Evolutionary conservation across 1,140 invertebrate genomes (phyloP).

Genomic region (Maniola jurtina): DNA sequence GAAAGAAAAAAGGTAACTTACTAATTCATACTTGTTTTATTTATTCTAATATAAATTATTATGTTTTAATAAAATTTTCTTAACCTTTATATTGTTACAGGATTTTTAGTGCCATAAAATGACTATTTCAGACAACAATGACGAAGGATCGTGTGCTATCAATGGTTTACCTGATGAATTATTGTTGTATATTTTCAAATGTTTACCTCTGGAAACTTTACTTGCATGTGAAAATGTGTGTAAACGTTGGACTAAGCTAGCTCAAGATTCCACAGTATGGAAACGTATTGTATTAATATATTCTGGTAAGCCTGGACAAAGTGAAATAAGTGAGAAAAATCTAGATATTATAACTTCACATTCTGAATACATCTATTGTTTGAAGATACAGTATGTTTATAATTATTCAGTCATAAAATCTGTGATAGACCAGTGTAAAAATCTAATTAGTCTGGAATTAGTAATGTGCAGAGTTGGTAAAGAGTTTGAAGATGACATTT

Average conservation of each 20-base stretch:
- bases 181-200: slow-evolving; percentile 63
- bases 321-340: slow-evolving; percentile 57
- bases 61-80: too few species aligned
- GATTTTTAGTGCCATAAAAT: slow-evolving; percentile 35
- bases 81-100: not conserved
- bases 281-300: slow-evolving; percentile 54
- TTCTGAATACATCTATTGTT: slow-evolving; percentile 44
- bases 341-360: slow-evolving; percentile 56
- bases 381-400: slow-evolving; percentile 70
- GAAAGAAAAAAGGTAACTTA: too few species aligned
- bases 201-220: slow-evolving; percentile 55
- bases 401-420: slow-evolving; percentile 54
- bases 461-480: slow-evolving; percentile 65
- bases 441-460: slow-evolving; percentile 61
- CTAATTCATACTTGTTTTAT: too few species aligned
- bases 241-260: slow-evolving; percentile 56
- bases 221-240: slow-evolving; percentile 59
- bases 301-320: slow-evolving; percentile 59
- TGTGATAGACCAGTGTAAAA: slow-evolving; percentile 56
- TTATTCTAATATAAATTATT: too few species aligned
- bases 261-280: slow-evolving; percentile 58
- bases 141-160: slow-evolving; percentile 31
- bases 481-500: slow-evolving; percentile 58
- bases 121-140: slow-evolving; percentile 33
- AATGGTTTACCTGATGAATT: slow-evolving; percentile 68